These are phyloP conservation scores for Callimorpha dominula DNA, from an alignment of 2,888 invertebrate genomes.

Conservation along the genomic window DNA sequence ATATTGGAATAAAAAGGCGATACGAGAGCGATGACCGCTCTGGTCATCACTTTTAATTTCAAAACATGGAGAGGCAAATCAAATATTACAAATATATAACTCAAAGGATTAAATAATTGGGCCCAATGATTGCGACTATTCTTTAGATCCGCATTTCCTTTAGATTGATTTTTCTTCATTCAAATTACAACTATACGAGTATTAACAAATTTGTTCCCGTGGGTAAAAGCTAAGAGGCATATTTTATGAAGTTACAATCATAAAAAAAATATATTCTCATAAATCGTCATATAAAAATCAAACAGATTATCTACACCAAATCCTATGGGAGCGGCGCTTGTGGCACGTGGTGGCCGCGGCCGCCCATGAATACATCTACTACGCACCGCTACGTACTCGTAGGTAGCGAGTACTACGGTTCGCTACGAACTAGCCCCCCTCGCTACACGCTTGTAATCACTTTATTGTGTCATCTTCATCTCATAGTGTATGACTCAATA, in stretches of 20 bases:
- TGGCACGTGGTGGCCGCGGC: constrained; percentile 32
- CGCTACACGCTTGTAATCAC: constrained; percentile 52
- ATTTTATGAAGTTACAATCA: neutral
- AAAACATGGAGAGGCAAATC: no score
- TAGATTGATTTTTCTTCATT: no score
- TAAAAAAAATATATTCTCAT: neutral
- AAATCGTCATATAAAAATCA: constrained; percentile 1
- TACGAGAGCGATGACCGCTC: no score
- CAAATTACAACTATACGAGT: no score
- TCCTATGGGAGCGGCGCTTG: neutral
- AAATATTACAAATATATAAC: no score
- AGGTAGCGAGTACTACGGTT: constrained; percentile 16
- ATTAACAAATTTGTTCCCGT: no score
- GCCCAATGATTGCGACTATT: no score
- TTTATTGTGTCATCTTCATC: constrained; percentile 38
- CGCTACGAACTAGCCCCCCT: constrained; percentile 6
- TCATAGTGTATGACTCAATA: constrained; percentile 55
- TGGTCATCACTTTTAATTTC: no score
- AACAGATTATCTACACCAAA: constrained; percentile 5
- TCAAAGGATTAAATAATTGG: no score
- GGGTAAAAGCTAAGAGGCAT: no score
- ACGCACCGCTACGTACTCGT: constrained; percentile 20
- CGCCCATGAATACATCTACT: constrained; percentile 42
- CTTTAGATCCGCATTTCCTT: no score
- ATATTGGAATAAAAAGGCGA: no score